These are phyloP conservation scores for Ophion ellenae DNA, from an alignment of 2,888 invertebrate species.

Conservation along the genomic window DNA sequence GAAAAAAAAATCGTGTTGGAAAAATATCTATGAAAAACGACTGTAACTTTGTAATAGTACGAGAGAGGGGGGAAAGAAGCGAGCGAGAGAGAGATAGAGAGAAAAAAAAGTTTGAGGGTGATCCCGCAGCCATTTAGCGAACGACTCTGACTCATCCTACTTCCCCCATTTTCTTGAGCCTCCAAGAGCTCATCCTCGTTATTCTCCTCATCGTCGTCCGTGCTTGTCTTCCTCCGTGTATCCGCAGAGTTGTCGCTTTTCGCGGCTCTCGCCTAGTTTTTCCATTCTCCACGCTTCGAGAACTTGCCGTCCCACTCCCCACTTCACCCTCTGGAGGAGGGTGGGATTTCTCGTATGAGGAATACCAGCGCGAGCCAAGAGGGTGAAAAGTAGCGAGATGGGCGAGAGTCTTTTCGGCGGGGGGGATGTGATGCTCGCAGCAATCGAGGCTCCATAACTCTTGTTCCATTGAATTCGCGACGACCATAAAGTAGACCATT, in stretches of 20 bases:
- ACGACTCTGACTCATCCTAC: slow-evolving; percentile 65
- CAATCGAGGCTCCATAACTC: slow-evolving; percentile 72
- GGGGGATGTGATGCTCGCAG: slow-evolving; percentile 32
- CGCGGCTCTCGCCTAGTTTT: slow-evolving; percentile 6
- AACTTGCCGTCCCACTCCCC: slow-evolving; percentile 7
- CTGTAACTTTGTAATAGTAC: too few species aligned
- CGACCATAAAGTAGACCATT: slow-evolving; percentile 76
- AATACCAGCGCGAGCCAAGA: slow-evolving; percentile 14
- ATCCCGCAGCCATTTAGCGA: slow-evolving; percentile 62
- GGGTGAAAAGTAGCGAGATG: background rate
- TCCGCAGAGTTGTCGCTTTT: slow-evolving; percentile 24
- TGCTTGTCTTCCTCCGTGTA: slow-evolving; percentile 35
- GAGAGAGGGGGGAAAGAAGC: background rate
- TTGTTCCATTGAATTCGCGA: slow-evolving; percentile 77
- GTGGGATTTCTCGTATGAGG: slow-evolving; percentile 41
- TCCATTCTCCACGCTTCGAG: slow-evolving; percentile 38
- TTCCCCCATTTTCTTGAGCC: slow-evolving; percentile 52
- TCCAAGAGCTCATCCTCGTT: slow-evolving; percentile 37
- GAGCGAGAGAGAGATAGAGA: slow-evolving; percentile 42
- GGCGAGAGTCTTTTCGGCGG: background rate
- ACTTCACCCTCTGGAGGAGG: too few species aligned
- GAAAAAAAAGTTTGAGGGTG: slow-evolving; percentile 59
- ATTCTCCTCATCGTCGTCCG: slow-evolving; percentile 37
- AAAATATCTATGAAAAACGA: too few species aligned
- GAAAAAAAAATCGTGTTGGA: too few species aligned